These are phyloP conservation scores for Mormoops blainvillei DNA, from an alignment of 2,113 vertebrate species.

Conservation along the genomic window DNA sequence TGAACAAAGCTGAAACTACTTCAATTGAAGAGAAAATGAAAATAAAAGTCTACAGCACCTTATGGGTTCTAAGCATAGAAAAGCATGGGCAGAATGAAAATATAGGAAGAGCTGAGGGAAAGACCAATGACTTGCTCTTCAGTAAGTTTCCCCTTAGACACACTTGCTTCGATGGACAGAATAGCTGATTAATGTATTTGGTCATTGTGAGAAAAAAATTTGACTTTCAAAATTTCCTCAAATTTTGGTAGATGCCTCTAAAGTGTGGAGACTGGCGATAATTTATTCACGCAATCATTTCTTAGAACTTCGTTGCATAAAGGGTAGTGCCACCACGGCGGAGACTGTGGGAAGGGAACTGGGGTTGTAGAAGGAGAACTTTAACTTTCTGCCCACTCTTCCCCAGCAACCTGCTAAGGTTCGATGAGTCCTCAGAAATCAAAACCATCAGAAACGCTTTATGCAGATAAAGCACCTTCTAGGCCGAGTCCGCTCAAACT, in stretches of 20 bases:
- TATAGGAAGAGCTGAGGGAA: neutral
- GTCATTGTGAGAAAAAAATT: neutral
- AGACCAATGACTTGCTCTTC: neutral
- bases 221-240: neutral
- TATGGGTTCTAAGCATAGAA: neutral
- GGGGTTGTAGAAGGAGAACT: neutral
- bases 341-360: neutral
- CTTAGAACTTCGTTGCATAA: neutral
- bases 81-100: neutral
- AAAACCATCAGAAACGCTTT: neutral
- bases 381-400: neutral
- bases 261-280: neutral
- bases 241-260: neutral
- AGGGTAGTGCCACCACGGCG: neutral
- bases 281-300: neutral
- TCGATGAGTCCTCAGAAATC: neutral
- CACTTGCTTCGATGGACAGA: neutral
- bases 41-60: conserved; percentile 25
- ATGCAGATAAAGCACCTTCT: neutral
- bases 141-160: neutral
- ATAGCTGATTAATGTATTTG: neutral
- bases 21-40: conserved; percentile 11
- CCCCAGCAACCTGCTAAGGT: neutral
- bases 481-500: neutral
- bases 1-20: neutral